A percentile compares a stretch with the other conserved stretches of the same genome.
phyloP scores from a whole-genome alignment of 2,888 invertebrate species.

The Andrena minutula region DNA sequence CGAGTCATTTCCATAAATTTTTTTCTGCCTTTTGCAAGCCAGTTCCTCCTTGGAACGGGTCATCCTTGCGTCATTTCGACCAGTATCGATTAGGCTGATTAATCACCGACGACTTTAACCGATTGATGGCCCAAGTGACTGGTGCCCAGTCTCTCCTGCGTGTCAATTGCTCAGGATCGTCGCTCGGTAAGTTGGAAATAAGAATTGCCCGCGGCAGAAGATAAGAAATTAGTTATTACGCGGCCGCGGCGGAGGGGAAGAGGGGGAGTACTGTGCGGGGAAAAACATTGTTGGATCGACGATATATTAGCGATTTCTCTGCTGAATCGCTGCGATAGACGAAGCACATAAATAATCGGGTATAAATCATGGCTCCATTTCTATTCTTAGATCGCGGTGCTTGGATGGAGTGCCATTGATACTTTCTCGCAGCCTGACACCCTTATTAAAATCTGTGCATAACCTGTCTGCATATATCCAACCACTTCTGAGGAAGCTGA shows the following conservation, averaged over 20 bases:
- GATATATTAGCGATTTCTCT: constrained; percentile 59
- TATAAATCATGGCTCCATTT: constrained; percentile 61
- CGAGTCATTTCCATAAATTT: too few species aligned
- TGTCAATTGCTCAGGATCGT: background rate
- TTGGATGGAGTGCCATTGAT: background rate
- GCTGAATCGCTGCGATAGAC: constrained; percentile 26
- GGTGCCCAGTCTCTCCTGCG: background rate
- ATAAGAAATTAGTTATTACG: constrained; percentile 43
- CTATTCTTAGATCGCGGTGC: constrained; percentile 41
- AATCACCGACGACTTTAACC: background rate
- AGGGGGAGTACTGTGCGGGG: background rate
- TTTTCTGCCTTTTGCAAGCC: too few species aligned
- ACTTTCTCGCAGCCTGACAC: constrained; percentile 2
- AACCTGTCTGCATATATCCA: background rate
- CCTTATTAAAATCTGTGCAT: constrained; percentile 9
- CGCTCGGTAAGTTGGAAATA: constrained; percentile 7
- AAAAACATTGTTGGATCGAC: constrained; percentile 50
- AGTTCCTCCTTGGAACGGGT: too few species aligned
- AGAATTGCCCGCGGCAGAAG: constrained; percentile 17
- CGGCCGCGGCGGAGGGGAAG: constrained; percentile 18
- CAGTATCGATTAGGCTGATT: too few species aligned
- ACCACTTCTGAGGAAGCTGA: too few species aligned
- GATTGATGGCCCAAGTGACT: constrained; percentile 54
- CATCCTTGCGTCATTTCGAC: too few species aligned
- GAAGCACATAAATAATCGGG: constrained; percentile 59